phyloP scores from a whole-genome alignment of 2,797 vertebrate species.

The Anabas testudineus region DNA sequence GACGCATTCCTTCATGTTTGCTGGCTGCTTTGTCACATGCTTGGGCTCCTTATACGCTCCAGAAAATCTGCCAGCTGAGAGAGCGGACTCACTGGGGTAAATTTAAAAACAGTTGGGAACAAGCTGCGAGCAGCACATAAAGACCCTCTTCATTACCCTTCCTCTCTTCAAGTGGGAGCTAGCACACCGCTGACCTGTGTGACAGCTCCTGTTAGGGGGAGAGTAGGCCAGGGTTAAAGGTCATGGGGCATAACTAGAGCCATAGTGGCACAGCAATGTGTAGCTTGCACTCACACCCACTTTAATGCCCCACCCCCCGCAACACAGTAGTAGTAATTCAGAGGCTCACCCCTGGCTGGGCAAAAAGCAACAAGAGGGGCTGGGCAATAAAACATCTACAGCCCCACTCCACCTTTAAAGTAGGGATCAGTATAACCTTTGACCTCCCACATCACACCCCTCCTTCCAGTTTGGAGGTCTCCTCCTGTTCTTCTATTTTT shows the following conservation, averaged over 20 bases:
- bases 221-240: conserved; percentile 56
- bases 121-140: not conserved
- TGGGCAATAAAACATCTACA: conserved; percentile 67
- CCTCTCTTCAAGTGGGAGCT: conserved; percentile 18
- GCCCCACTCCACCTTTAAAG: conserved; percentile 71
- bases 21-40: conserved; percentile 60
- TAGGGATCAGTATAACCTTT: conserved; percentile 76
- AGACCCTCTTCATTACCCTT: not conserved
- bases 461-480: conserved; percentile 34
- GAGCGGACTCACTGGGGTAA: conserved; percentile 10
- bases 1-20: conserved; percentile 68
- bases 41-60: conserved; percentile 38
- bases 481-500: conserved; percentile 42
- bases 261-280: conserved; percentile 65
- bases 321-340: conserved; percentile 37
- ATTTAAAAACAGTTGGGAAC: not conserved
- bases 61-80: conserved; percentile 34
- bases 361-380: conserved; percentile 69
- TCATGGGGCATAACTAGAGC: conserved; percentile 63
- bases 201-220: conserved; percentile 41
- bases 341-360: conserved; percentile 49
- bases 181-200: conserved; percentile 44
- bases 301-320: conserved; percentile 41
- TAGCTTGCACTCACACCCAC: conserved; percentile 46
- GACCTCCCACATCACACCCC: conserved; percentile 52